phyloP scores from a whole-genome alignment of 2,888 invertebrate genomes.

The Pseudeuparius sepicola region DNA sequence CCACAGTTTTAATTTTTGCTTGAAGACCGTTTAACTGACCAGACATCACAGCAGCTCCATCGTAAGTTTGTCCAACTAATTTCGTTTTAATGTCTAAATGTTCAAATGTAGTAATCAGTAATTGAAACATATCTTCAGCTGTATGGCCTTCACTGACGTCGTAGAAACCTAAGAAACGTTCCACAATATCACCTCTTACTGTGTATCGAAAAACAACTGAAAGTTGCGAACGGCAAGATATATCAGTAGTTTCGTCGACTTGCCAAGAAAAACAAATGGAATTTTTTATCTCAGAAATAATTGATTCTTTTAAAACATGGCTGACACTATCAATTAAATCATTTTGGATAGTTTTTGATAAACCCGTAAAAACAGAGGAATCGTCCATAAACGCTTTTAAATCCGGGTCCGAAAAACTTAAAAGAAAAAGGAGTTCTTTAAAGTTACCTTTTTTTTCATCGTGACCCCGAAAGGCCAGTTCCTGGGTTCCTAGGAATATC shows the following conservation, averaged over 20 bases:
- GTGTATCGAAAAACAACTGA: constrained; percentile 29
- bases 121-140: constrained; percentile 23
- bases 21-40: constrained; percentile 29
- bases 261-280: constrained; percentile 17
- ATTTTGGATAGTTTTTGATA: constrained; percentile 19
- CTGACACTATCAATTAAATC: constrained; percentile 20
- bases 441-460: constrained; percentile 7
- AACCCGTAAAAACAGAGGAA: constrained; percentile 14
- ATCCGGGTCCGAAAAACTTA: neutral
- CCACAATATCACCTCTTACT: constrained; percentile 21
- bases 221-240: constrained; percentile 22
- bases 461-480: constrained; percentile 12
- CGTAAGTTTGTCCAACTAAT: constrained; percentile 30
- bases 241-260: constrained; percentile 22
- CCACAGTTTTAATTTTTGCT: constrained; percentile 23
- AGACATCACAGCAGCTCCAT: constrained; percentile 28
- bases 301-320: no score
- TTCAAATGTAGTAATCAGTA: constrained; percentile 22
- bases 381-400: constrained; percentile 14
- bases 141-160: constrained; percentile 26
- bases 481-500: constrained; percentile 4
- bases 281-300: constrained; percentile 5
- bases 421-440: constrained; percentile 10
- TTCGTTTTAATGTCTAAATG: constrained; percentile 26
- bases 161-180: constrained; percentile 29